Percentiles rank a stretch among this genome's conserved stretches.
Evolutionary conservation across 2,113 vertebrate species (phyloP).

Genomic region (Pao palembangensis): DNA sequence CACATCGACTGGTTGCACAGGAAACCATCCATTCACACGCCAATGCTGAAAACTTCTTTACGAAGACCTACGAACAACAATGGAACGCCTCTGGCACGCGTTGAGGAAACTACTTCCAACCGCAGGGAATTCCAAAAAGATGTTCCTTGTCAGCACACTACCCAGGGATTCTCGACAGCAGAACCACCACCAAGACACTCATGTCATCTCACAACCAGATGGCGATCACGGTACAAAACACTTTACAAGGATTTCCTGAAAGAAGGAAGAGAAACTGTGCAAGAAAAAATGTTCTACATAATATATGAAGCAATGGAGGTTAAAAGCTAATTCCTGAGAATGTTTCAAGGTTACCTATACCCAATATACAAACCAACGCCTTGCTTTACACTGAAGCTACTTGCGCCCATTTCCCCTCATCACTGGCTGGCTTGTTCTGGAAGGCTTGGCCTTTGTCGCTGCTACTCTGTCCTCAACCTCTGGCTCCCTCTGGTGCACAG

Average conservation of each 20-base stretch:
- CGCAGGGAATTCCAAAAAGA: slow-evolving; percentile 59
- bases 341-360: slow-evolving; percentile 71
- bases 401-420: slow-evolving; percentile 45
- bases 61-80: slow-evolving; percentile 65
- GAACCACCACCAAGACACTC: slow-evolving; percentile 65
- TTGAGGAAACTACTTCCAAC: slow-evolving; percentile 64
- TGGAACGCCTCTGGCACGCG: slow-evolving; percentile 55
- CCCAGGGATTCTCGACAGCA: slow-evolving; percentile 70
- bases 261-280: slow-evolving; percentile 78
- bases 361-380: slow-evolving; percentile 77
- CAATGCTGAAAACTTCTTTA: slow-evolving; percentile 54
- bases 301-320: slow-evolving; percentile 2
- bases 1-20: slow-evolving; percentile 42
- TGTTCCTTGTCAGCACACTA: slow-evolving; percentile 68
- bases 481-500: slow-evolving; percentile 68
- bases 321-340: slow-evolving; percentile 12
- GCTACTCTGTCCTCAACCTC: slow-evolving; percentile 64
- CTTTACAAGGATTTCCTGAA: slow-evolving; percentile 73
- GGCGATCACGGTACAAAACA: slow-evolving; percentile 59
- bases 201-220: slow-evolving; percentile 62
- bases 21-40: slow-evolving; percentile 63
- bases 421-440: slow-evolving; percentile 52
- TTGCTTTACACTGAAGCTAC: slow-evolving; percentile 60
- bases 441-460: slow-evolving; percentile 35
- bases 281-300: slow-evolving; percentile 69